A percentile compares a stretch with the other conserved stretches of the same genome.
phyloP scores from a whole-genome alignment of 2,113 vertebrate species.

The Pygoscelis antarcticus region DNA sequence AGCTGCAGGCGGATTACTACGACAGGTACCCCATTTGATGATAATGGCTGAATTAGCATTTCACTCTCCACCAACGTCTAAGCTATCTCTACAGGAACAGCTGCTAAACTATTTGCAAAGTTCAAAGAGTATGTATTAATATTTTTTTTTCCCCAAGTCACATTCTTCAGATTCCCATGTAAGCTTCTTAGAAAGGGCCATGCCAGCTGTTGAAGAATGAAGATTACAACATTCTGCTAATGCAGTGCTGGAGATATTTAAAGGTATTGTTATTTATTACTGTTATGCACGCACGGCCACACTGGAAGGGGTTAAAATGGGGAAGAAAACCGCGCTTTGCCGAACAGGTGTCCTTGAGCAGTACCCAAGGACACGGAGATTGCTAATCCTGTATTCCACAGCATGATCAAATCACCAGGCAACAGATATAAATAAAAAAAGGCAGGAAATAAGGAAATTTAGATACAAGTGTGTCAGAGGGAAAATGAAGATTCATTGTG shows the following conservation, averaged over 20 bases:
- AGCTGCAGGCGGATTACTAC: background rate
- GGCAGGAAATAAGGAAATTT: slow-evolving; percentile 94
- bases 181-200: slow-evolving; percentile 64
- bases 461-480: slow-evolving; percentile 92
- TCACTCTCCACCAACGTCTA: slow-evolving; percentile 18
- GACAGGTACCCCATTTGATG: slow-evolving; percentile 11
- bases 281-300: background rate
- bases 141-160: background rate
- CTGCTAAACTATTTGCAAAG: slow-evolving; percentile 68
- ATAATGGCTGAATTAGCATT: slow-evolving; percentile 58
- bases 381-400: slow-evolving; percentile 93
- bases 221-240: slow-evolving; percentile 47
- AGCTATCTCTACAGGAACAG: slow-evolving; percentile 65
- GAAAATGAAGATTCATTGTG: slow-evolving; percentile 96
- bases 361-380: slow-evolving; percentile 88
- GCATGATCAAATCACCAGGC: slow-evolving; percentile 95
- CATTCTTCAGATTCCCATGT: slow-evolving; percentile 54
- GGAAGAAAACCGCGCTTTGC: slow-evolving; percentile 74
- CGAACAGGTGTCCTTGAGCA: slow-evolving; percentile 93
- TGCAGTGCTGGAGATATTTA: background rate
- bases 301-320: slow-evolving; percentile 77
- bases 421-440: slow-evolving; percentile 96
- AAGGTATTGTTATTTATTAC: background rate
- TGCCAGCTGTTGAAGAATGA: slow-evolving; percentile 59
- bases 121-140: slow-evolving; percentile 56